A percentile compares a stretch with the other conserved stretches of the same genome.
Evolutionary conservation across 1,140 invertebrate species (phyloP).

Genomic region (Macrocentrus cingulum): DNA sequence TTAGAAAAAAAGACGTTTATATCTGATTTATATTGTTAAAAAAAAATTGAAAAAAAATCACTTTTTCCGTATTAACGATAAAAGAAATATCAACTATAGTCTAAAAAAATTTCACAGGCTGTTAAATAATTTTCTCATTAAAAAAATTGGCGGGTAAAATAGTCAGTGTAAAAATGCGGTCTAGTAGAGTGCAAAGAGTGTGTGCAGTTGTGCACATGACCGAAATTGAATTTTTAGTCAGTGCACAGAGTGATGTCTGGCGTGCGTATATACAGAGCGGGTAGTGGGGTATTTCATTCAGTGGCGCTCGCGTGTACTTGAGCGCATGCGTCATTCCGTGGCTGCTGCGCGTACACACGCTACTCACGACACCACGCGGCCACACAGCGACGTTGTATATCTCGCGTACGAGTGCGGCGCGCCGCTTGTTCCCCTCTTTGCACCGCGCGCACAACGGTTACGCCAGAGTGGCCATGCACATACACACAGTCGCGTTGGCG

Average conservation of each 20-base stretch:
- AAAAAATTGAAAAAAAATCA: too few species aligned
- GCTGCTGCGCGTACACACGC: slow-evolving; percentile 50
- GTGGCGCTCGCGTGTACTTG: slow-evolving; percentile 25
- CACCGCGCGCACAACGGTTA: neutral
- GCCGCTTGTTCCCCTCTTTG: neutral
- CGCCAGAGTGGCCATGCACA: slow-evolving; percentile 14
- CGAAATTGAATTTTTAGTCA: neutral
- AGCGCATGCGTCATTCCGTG: slow-evolving; percentile 45
- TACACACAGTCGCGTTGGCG: neutral
- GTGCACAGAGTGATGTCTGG: slow-evolving; percentile 1
- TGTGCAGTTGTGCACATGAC: too few species aligned
- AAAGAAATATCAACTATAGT: too few species aligned
- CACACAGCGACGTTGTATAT: slow-evolving; percentile 28
- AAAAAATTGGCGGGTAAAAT: too few species aligned
- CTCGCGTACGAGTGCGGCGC: too few species aligned
- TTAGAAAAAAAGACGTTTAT: too few species aligned
- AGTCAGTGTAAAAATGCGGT: too few species aligned
- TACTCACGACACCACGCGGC: slow-evolving; percentile 51
- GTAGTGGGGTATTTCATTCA: slow-evolving; percentile 54
- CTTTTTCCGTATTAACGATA: too few species aligned
- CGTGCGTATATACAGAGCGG: slow-evolving; percentile 11
- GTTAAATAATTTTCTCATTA: too few species aligned
- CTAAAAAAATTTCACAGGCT: too few species aligned
- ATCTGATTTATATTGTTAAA: too few species aligned
- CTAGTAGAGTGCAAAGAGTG: too few species aligned